Evolutionary conservation across 1,140 invertebrate species (phyloP).

Genomic region (Leptinotarsa defecta): DNA sequence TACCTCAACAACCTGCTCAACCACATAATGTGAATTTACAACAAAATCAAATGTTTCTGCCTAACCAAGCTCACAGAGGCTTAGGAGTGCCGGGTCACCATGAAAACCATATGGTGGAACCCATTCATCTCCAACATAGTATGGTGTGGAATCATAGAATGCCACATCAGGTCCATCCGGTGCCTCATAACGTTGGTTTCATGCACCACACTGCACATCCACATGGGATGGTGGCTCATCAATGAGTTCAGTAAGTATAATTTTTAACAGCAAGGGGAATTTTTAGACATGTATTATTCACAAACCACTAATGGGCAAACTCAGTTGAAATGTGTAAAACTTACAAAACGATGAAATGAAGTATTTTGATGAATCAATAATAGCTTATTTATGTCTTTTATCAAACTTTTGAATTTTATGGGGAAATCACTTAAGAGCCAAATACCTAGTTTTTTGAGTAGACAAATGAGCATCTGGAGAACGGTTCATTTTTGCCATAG

Average conservation of each 20-base stretch:
- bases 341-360: too few species aligned
- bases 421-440: too few species aligned
- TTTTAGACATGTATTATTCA: too few species aligned
- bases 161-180: neutral
- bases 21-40: neutral
- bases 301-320: too few species aligned
- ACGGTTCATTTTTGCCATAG: too few species aligned
- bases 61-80: neutral
- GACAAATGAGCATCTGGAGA: too few species aligned
- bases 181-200: conserved; percentile 28
- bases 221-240: conserved; percentile 10
- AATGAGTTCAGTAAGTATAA: neutral
- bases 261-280: neutral
- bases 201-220: conserved; percentile 20
- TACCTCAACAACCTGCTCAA: neutral
- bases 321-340: too few species aligned
- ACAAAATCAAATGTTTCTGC: conserved; percentile 11
- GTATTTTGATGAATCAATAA: too few species aligned
- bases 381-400: too few species aligned
- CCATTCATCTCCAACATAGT: conserved; percentile 24
- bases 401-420: too few species aligned
- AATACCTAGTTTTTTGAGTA: too few species aligned
- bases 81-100: conserved; percentile 7
- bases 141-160: conserved; percentile 28
- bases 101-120: conserved; percentile 16